Percentiles rank a stretch among this genome's conserved stretches.
These are phyloP conservation scores for Cheirogaleus major DNA, from an alignment of 2,797 vertebrate genomes.

Conservation along the genomic window DNA sequence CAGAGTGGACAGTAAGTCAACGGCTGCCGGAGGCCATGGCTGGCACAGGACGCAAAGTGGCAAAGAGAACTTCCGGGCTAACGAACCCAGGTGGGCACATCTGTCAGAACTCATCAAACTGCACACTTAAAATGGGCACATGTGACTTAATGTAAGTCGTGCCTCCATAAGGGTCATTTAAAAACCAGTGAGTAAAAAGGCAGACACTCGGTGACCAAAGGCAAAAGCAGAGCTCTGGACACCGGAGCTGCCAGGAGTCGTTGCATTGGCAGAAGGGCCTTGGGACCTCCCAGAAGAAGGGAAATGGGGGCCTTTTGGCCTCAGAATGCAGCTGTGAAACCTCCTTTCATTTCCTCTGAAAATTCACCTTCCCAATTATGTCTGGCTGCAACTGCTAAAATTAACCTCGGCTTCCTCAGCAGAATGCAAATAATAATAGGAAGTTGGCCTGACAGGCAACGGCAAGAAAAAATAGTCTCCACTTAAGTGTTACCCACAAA, in stretches of 20 bases:
- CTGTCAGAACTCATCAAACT: background rate
- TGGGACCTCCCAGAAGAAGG: background rate
- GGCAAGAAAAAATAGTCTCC: background rate
- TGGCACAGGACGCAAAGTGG: too few species aligned
- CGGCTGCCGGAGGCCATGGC: background rate
- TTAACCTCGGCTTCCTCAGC: background rate
- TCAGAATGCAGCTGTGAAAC: background rate
- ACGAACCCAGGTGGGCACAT: background rate
- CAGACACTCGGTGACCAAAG: background rate
- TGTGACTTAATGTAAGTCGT: background rate
- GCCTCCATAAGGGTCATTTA: background rate
- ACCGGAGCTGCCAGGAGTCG: background rate
- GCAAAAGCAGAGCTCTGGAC: background rate
- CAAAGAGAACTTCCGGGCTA: background rate
- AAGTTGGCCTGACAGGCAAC: background rate
- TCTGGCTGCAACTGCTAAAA: background rate
- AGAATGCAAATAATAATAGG: background rate
- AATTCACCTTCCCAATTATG: background rate
- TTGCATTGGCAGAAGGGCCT: background rate
- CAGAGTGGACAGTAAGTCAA: background rate
- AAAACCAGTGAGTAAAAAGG: background rate
- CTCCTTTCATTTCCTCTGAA: background rate
- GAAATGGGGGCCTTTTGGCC: background rate
- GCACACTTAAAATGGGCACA: too few species aligned
- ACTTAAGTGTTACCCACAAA: background rate